Evolutionary conservation across 1,140 invertebrate species (phyloP), one percentile per base, ranked within the genome.

Genomic region (Bemisia tabaci): DNA sequence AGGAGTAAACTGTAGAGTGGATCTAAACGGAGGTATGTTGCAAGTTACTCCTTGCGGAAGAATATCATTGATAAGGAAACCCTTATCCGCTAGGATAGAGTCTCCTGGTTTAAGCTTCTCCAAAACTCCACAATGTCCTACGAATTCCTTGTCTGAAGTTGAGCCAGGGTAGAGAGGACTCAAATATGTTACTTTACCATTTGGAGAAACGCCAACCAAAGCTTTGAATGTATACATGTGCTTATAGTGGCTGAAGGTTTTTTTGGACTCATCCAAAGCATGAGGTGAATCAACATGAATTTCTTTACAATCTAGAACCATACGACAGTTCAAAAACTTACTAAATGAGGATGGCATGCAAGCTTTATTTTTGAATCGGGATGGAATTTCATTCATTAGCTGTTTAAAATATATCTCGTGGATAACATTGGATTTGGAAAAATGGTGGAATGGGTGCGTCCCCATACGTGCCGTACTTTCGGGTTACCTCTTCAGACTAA

Each of bases 141-240:
- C 66, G 62, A 72, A 68, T 48, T 26, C 33, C 66, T 68, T 71
- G 63, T 71, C 70, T 5, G 67, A 68, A 22, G 65, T 62, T 21
- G 64, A 23, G 26, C 70, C 69, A 23, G 67, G 69, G 67, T 65
- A 71, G n/a, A 48, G n/a, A n/a, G 60, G 22, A 48, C 59, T 63
- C 11, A 71, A 25, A 64, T 65, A 71, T 25, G 63, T 64, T 1
- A 66, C 63, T 59, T 63, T 64, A 27, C 69, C 69, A 67, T 62
- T 63, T 48, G 70, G 70, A 26, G 60, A 25, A 27, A 68, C 58
- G 59, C 63, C 70, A 2, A 70, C 59, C 12, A 70, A 61, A n/a
- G 33, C 23, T 70, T 71, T 71, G 17, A 65, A 24, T 9, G 67
- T 71, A 62, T 66, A 67, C 21, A 22, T 25, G 17, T 62, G 33